Base-by-base conservation (phyloP, 1,140 invertebrate species). In the Drosophila setifemur region DNA sequence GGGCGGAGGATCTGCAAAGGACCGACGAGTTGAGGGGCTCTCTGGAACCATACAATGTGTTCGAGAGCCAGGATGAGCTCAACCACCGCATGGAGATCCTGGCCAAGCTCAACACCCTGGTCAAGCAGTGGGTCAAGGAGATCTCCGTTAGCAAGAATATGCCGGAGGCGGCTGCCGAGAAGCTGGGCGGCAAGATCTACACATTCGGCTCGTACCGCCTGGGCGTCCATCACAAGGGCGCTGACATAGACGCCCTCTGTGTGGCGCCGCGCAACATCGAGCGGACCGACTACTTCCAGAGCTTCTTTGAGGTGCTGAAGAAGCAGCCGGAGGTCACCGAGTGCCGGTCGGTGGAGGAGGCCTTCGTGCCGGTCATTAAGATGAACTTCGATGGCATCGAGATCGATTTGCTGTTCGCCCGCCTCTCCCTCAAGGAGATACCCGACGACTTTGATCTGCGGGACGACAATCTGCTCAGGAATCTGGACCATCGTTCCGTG, bases 331-430 rank as follows among this genome's bases (percentile, higher is more conserved):
- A 98, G 93, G 97, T 98, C 33, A 95, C 89, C 31, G 90, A 90
- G 54, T 87, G 83, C 60, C 73, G 87, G 43, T 94, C 97, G 1
- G 98, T 99, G 6, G 98, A 99, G 91, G 98, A 99, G 91, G 99
- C 99, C 0, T 99, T 97, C 92, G 99, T 99, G 49, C 99, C 99
- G 12, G 97, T 99, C 2, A 99, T 99, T 45, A 99, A 99, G 93
- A 98, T 99, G 96, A 97, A 97, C 89, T 99, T 99, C 92, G 97
- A 98, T 93, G 97, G 97, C 16, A 99, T 99, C 75, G 98, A 99
- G 92, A 97, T 99, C 64, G 99, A 99, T 93, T 96, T 99, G 94
- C 91, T 99, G 42, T 99, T 99, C 92, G 98, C 98, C 0, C 93
- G 97, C 60, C 91, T 99, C 29, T 96, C 97, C 12, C 91, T 98